Percentiles rank a stretch among this genome's conserved stretches.
phyloP scores from a whole-genome alignment of 2,888 invertebrate genomes.

The Sarcophaga carnaria region DNA sequence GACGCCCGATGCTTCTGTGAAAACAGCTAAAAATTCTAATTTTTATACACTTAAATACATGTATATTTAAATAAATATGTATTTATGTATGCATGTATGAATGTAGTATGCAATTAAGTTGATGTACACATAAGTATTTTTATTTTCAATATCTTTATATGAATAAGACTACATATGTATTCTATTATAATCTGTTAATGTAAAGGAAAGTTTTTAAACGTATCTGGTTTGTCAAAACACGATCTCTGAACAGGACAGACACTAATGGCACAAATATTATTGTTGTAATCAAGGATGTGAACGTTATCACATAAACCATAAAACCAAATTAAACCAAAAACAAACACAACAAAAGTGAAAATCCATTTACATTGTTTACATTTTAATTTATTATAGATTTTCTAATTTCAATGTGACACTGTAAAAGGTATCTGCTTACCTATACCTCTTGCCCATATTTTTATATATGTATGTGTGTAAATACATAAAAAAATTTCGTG shows the following conservation, averaged over 20 bases:
- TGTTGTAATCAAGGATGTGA: constrained; percentile 50
- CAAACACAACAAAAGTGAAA: constrained; percentile 21
- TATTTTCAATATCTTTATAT: neutral
- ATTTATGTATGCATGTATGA: neutral
- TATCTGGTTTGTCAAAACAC: constrained; percentile 59
- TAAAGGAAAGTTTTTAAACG: constrained; percentile 31
- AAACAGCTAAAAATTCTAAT: too few relatives aligned
- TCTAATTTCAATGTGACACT: constrained; percentile 11
- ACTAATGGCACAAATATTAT: constrained; percentile 50
- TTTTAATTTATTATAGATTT: constrained; percentile 37
- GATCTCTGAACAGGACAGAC: constrained; percentile 33
- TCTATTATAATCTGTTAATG: neutral
- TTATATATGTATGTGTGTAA: neutral
- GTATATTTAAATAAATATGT: neutral
- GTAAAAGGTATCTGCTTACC: too few relatives aligned
- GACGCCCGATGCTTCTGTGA: too few relatives aligned
- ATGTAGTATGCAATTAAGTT: neutral
- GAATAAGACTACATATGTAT: neutral
- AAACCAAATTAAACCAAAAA: constrained; percentile 47
- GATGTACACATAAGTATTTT: too few relatives aligned
- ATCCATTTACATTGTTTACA: constrained; percentile 9
- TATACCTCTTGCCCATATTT: neutral
- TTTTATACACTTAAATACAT: too few relatives aligned
- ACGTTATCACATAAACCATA: constrained; percentile 65
- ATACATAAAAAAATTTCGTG: neutral